Evolutionary conservation across 2,888 invertebrate genomes (phyloP).

Genomic region (Slavum lentiscoides): DNA sequence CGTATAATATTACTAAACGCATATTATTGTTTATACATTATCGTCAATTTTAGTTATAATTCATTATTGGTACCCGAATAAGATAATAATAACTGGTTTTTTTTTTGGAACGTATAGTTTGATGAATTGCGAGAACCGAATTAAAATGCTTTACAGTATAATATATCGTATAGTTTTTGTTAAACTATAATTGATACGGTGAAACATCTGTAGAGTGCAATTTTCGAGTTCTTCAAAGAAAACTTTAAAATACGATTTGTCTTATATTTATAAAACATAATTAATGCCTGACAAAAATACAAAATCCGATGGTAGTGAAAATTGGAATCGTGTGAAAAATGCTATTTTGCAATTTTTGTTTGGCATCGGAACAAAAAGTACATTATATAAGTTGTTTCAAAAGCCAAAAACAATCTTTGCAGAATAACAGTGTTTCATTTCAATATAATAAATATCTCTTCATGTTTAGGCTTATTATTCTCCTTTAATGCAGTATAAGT

Average conservation of each 20-base stretch:
- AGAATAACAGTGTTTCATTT: background rate
- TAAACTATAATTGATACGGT: background rate
- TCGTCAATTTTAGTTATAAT: too few species aligned
- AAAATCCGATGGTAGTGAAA: background rate
- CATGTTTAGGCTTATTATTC: background rate
- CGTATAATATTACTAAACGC: too few species aligned
- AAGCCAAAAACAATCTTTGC: constrained; percentile 15
- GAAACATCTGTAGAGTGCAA: background rate
- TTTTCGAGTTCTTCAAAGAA: background rate
- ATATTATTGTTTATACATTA: too few species aligned
- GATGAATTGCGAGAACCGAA: too few species aligned
- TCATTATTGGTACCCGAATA: too few species aligned
- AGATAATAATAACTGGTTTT: too few species aligned
- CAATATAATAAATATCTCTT: background rate
- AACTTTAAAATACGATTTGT: background rate
- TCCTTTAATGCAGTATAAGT: background rate
- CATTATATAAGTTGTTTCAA: constrained; percentile 15
- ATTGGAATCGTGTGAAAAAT: background rate
- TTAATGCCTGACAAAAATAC: background rate
- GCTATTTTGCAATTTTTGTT: background rate
- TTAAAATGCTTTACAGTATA: too few species aligned
- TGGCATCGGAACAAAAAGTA: constrained; percentile 38
- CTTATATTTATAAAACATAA: background rate
- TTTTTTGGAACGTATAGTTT: too few species aligned
- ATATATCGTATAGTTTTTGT: background rate